Conservation (phyloP, 2,113 vertebrate genomes). For the Sakesphorus luctuosus region DNA sequence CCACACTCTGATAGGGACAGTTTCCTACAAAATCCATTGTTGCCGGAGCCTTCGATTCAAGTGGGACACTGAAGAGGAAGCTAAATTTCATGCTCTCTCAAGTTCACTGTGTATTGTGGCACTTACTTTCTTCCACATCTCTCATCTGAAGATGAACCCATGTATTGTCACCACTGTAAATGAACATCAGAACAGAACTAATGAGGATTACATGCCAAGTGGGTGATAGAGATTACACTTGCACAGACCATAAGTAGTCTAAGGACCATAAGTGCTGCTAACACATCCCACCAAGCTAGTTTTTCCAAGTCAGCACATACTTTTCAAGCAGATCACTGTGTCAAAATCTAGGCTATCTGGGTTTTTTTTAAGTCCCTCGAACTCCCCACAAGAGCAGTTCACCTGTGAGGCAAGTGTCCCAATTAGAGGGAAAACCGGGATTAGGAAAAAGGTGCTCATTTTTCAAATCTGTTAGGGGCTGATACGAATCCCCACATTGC, state of each 20-base stretch:
- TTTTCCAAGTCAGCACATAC: not conserved
- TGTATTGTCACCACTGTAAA: not conserved
- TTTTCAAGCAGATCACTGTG: not conserved
- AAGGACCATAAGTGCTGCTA: not conserved
- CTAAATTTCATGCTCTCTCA: not conserved
- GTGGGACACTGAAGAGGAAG: not conserved
- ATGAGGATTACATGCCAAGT: not conserved
- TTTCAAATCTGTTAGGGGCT: not conserved
- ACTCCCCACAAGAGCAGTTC: not conserved
- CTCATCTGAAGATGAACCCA: not conserved
- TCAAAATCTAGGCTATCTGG: not conserved
- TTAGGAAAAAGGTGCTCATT: not conserved
- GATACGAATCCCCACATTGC: not conserved
- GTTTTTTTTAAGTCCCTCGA: not conserved
- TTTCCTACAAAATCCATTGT: not conserved
- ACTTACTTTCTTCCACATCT: not conserved
- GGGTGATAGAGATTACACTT: not conserved
- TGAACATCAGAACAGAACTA: not conserved
- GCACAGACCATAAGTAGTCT: not conserved
- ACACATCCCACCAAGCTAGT: not conserved
- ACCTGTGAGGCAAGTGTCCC: not conserved
- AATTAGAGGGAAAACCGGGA: not conserved
- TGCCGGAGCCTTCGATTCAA: not conserved
- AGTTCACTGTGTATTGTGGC: not conserved
- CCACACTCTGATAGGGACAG: not conserved